Percentiles rank a stretch among this genome's conserved stretches.
phyloP scores from a whole-genome alignment of 1,140 invertebrate species.

The Rhagoletis pomonella region DNA sequence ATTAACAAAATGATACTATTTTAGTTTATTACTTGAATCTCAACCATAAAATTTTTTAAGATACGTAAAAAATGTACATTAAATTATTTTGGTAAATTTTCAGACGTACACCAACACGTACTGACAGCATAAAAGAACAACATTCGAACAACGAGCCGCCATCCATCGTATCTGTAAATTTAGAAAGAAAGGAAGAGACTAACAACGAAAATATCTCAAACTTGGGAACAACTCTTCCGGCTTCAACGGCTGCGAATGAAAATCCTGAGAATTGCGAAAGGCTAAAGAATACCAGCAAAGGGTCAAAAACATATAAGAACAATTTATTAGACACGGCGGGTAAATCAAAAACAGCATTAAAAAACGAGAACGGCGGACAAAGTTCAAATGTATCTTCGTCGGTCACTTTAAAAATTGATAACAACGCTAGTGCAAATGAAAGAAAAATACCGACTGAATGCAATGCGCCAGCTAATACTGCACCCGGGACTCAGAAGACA shows the following conservation, averaged over 20 bases:
- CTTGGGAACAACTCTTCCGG: constrained; percentile 57
- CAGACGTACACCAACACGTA: neutral
- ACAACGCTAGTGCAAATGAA: neutral
- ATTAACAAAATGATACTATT: too few species aligned
- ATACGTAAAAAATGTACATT: neutral
- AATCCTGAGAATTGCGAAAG: constrained; percentile 51
- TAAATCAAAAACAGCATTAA: neutral
- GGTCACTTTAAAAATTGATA: neutral
- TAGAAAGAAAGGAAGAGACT: neutral
- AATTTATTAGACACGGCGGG: neutral
- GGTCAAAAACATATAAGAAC: neutral
- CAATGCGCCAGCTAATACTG: neutral
- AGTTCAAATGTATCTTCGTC: neutral
- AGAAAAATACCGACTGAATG: neutral
- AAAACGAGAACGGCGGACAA: neutral
- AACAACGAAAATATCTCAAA: neutral
- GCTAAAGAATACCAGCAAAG: neutral
- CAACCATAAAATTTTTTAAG: too few species aligned
- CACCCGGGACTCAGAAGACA: constrained; percentile 14
- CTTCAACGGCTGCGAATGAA: constrained; percentile 60
- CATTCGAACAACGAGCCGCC: neutral
- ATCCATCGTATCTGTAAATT: neutral
- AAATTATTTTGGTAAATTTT: neutral
- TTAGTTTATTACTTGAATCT: too few species aligned
- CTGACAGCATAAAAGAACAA: neutral